Percentiles rank a stretch among this genome's conserved stretches.
Evolutionary conservation across 2,888 invertebrate species (phyloP).

Genomic region (Acrobeloides nanus): DNA sequence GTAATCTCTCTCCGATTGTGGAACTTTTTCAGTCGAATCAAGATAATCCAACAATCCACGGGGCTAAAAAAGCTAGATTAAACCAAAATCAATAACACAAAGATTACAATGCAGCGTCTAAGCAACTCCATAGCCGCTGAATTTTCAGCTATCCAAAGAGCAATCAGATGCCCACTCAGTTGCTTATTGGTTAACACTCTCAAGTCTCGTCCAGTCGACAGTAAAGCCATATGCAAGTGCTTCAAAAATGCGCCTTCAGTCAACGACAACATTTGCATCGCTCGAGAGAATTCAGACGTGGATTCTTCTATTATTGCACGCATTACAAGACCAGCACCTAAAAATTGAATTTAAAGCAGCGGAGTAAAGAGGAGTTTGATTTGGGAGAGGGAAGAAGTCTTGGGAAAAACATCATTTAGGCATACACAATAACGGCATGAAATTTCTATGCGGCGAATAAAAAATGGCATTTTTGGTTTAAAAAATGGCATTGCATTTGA

Average conservation of each 20-base stretch:
- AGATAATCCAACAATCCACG: constrained; percentile 80
- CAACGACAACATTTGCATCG: constrained; percentile 82
- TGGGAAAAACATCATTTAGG: no score
- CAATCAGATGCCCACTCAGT: constrained; percentile 83
- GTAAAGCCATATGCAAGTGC: constrained; percentile 82
- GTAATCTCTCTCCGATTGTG: constrained; percentile 60
- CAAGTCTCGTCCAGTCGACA: constrained; percentile 71
- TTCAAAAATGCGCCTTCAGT: constrained; percentile 91
- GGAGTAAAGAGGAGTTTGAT: no score
- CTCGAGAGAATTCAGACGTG: constrained; percentile 64
- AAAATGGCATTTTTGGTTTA: no score
- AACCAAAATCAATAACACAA: background rate
- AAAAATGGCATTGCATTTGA: no score
- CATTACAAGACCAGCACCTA: constrained; percentile 87
- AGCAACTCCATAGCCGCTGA: constrained; percentile 46
- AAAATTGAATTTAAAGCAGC: no score
- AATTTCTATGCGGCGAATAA: no score
- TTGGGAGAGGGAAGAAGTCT: no score
- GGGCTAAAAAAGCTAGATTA: constrained; percentile 64
- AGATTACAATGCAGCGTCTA: constrained; percentile 37
- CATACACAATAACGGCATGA: no score
- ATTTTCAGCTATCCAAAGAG: constrained; percentile 90
- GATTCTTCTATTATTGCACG: constrained; percentile 93
- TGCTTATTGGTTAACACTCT: constrained; percentile 64
- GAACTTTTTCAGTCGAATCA: constrained; percentile 77